phyloP scores from a whole-genome alignment of 37 sponge, comb jelly and placozoan genomes.

The Cliona cf. orientalis region DNA sequence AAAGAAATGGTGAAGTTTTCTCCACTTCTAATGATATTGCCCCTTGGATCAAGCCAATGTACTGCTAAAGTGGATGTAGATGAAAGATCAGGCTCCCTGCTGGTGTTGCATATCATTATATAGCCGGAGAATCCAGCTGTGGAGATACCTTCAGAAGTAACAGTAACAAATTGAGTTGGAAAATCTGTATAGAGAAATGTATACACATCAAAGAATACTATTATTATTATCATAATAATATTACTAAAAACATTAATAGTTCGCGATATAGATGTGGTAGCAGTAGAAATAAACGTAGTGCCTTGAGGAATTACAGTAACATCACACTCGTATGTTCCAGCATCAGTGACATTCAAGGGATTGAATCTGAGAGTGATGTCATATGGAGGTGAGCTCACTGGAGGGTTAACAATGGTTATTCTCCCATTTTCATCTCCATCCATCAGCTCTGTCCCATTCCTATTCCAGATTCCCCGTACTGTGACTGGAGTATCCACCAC shows the following conservation, averaged over 20 bases:
- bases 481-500: constrained; percentile 7
- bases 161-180: neutral
- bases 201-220: too few relatives aligned
- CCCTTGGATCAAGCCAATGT: neutral
- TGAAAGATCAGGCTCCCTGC: neutral
- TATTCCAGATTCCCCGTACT: neutral
- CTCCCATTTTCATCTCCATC: neutral
- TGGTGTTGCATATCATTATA: neutral
- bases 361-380: neutral
- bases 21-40: neutral
- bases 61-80: neutral
- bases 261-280: neutral
- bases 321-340: neutral
- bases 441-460: neutral
- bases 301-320: neutral
- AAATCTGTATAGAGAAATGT: too few relatives aligned
- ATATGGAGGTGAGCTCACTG: too few relatives aligned
- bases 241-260: neutral
- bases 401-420: neutral
- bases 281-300: neutral
- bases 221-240: too few relatives aligned
- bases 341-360: neutral
- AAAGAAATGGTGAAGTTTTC: neutral
- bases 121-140: constrained; percentile 7
- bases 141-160: neutral